Evolutionary conservation across 2,888 invertebrate species (phyloP).

Genomic region (Lutraria lutraria): DNA sequence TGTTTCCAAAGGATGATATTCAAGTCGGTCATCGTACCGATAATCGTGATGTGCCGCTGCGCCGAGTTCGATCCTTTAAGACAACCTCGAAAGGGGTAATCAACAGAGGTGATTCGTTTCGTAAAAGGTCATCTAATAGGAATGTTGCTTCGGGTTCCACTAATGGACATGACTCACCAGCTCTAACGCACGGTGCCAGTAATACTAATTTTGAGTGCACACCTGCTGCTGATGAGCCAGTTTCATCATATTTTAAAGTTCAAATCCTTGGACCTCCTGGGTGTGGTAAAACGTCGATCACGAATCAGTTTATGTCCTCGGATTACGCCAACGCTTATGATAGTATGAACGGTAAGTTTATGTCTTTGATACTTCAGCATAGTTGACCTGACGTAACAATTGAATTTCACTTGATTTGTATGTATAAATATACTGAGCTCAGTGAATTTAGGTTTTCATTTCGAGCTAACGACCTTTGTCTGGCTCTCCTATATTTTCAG

Average conservation of each 20-base stretch:
- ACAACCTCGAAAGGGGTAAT: slow-evolving; percentile 95
- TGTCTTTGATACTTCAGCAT: background rate
- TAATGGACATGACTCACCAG: slow-evolving; percentile 85
- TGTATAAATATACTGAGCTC: too few species aligned
- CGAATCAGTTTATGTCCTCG: slow-evolving; percentile 91
- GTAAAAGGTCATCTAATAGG: slow-evolving; percentile 88
- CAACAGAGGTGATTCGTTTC: slow-evolving; percentile 95
- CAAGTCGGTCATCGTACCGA: slow-evolving; percentile 40
- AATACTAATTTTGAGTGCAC: slow-evolving; percentile 28
- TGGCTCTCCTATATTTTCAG: too few species aligned
- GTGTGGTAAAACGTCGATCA: slow-evolving; percentile 91
- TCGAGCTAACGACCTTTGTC: too few species aligned
- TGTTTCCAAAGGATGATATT: slow-evolving; percentile 67
- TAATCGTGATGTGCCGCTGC: slow-evolving; percentile 55
- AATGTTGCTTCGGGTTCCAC: slow-evolving; percentile 93
- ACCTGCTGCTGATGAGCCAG: slow-evolving; percentile 35
- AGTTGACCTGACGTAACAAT: too few species aligned
- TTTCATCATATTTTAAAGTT: slow-evolving; percentile 88
- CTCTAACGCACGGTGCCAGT: slow-evolving; percentile 82
- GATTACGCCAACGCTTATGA: slow-evolving; percentile 87
- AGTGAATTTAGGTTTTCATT: too few species aligned
- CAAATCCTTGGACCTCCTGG: slow-evolving; percentile 90
- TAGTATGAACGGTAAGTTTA: slow-evolving; percentile 65
- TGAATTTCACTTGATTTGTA: too few species aligned
- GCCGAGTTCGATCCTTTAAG: slow-evolving; percentile 95